Evolutionary conservation across 2,113 vertebrate genomes (phyloP).

Genomic region (Ornithorhynchus anatinus): DNA sequence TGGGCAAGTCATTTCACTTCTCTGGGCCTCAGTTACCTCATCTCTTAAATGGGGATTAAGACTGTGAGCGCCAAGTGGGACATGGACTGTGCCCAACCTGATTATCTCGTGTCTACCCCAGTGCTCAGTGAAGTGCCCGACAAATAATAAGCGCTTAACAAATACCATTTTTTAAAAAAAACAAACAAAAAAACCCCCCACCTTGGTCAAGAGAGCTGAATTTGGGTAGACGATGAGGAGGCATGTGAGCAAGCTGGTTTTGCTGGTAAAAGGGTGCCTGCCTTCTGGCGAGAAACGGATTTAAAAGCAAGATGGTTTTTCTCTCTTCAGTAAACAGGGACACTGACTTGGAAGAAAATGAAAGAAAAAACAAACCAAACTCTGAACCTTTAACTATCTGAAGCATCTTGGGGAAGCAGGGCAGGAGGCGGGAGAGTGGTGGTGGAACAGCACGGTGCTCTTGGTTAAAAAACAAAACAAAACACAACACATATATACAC

Average conservation of each 20-base stretch:
- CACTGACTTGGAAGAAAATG: constrained; percentile 34
- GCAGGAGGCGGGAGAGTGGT: no score
- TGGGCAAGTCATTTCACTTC: no score
- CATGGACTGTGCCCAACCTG: no score
- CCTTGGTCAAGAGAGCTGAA: background rate
- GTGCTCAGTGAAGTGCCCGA: no score
- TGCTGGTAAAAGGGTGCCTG: background rate
- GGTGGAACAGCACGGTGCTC: no score
- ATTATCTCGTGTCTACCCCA: no score
- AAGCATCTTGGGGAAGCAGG: constrained; percentile 59
- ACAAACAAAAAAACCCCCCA: no score
- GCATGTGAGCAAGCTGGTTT: background rate
- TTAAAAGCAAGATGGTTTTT: background rate
- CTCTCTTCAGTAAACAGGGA: background rate
- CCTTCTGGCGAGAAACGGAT: background rate
- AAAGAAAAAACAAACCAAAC: constrained; percentile 52
- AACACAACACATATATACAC: constrained; percentile 57
- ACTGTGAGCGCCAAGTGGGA: no score
- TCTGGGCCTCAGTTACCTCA: no score
- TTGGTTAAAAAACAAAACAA: constrained; percentile 30
- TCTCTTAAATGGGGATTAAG: no score
- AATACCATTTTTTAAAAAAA: no score
- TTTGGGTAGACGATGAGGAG: background rate
- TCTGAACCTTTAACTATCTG: constrained; percentile 29
- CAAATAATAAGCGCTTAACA: no score